A percentile compares a stretch with the other conserved stretches of the same genome.
Conservation (phyloP, 2,797 vertebrate genomes). For the Aeoliscus strigatus region DNA sequence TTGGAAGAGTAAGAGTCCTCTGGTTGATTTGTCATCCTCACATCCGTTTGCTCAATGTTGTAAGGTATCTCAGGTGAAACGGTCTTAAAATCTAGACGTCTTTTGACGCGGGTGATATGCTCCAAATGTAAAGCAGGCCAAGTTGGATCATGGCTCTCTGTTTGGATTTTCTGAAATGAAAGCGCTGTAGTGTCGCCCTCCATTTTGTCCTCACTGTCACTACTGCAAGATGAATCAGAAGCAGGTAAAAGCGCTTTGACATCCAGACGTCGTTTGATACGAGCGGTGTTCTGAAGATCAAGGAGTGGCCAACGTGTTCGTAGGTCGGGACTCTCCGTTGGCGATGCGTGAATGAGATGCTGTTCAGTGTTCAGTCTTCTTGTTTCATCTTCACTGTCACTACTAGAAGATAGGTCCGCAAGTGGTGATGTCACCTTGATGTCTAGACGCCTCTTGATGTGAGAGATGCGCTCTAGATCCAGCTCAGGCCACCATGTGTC, state of each 20-base stretch:
- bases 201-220: conserved; percentile 21
- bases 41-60: too few species aligned
- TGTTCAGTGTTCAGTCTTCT: background rate
- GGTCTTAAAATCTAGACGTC: conserved; percentile 31
- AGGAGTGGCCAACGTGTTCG: conserved; percentile 2
- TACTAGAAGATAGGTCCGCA: conserved; percentile 24
- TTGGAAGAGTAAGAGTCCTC: conserved; percentile 42
- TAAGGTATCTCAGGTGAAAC: too few species aligned
- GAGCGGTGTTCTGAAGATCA: background rate
- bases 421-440: conserved; percentile 3
- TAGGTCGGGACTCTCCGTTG: background rate
- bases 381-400: conserved; percentile 14
- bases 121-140: conserved; percentile 13
- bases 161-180: conserved; percentile 4
- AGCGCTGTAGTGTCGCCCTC: too few species aligned
- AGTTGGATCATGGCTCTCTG: background rate
- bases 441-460: conserved; percentile 3
- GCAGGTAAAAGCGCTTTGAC: conserved; percentile 8
- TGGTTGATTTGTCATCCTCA: too few species aligned
- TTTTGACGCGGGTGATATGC: conserved; percentile 6
- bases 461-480: background rate
- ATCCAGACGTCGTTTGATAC: conserved; percentile 9
- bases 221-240: conserved; percentile 11
- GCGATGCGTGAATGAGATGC: background rate
- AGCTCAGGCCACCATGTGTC: background rate